Evolutionary conservation across 1,140 invertebrate genomes (phyloP), one percentile per base, ranked within the genome.

Genomic region (Dendroctonus valens): DNA sequence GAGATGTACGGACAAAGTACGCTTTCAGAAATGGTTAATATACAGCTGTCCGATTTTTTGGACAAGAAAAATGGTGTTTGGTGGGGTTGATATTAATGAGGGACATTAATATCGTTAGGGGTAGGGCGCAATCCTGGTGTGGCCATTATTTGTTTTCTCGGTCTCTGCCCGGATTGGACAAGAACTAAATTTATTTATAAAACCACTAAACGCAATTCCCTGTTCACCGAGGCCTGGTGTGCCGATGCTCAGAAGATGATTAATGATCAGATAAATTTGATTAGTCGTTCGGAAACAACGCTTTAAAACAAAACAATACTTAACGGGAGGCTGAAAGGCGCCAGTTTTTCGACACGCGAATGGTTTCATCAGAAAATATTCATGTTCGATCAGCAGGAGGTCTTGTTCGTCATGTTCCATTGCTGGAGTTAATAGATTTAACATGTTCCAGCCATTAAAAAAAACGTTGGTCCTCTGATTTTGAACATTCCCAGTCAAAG

Each of bases 11-110:
- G 11, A 48, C 46, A 59, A 59, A 49, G 44, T 54, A 41, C 41
- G 40, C 51, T n/a, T 52, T 55, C 50, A 51, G 41, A 15, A 50
- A 63, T 50, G 48, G 54, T 59, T 58, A 50, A 42, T 48, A 65
- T 59, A 65, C 55, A 65, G 55, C 54, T 65, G 54, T 65, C 44
- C 48, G 38, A 41, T 58, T 65, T 65, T 65, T 52, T 15, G 54
- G 54, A 65, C 62, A 65, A 26, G 62, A 65, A 57, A 65, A 65
- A 65, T 65, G 62, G 62, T 65, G 62, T 65, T 58, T 65, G 12
- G 37, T 11, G 46, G 51, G 50, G 60, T 63, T 63, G 41, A 53
- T 53, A 63, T 63, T 63, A 63, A 63, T 63, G 60, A 53, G 12
- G 11, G 41, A 40, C 50, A 63, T 63, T 63, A 58, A 65, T 65